Conservation (phyloP, 2,888 invertebrate species). For the Syrphus vitripennis region DNA sequence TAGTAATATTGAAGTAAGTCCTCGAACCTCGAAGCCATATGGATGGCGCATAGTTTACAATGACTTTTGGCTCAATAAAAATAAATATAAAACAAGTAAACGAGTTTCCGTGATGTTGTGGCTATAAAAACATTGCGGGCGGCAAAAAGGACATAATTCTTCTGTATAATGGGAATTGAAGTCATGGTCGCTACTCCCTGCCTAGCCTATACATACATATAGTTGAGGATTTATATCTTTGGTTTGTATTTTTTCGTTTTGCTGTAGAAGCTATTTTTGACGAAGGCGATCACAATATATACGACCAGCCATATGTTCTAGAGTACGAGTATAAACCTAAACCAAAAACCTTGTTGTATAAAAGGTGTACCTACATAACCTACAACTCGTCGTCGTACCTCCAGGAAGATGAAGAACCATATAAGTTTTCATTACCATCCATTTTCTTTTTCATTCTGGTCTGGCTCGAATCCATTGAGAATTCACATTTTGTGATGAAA, state of each 20-base stretch:
- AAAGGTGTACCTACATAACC: background rate
- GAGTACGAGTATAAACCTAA: background rate
- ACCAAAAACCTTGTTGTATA: background rate
- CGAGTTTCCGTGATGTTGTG: conserved; percentile 4
- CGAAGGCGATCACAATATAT: conserved; percentile 31
- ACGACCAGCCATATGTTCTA: background rate
- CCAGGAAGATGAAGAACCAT: conserved; percentile 14
- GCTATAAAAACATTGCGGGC: conserved; percentile 44
- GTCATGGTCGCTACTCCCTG: background rate
- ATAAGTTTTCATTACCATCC: conserved; percentile 25
- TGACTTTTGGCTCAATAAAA: conserved; percentile 30
- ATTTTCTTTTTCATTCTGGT: too few species aligned
- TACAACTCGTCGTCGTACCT: background rate
- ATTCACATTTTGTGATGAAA: background rate
- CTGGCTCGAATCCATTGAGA: background rate
- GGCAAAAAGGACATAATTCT: conserved; percentile 43
- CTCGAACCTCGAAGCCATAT: background rate
- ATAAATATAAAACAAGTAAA: conserved; percentile 38
- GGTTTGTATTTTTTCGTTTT: background rate
- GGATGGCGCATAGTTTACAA: conserved; percentile 2
- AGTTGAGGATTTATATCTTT: conserved; percentile 6
- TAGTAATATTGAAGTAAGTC: background rate
- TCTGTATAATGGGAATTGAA: conserved; percentile 21
- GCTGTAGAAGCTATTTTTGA: conserved; percentile 1
- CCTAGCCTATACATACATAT: background rate